Evolutionary conservation across 2,797 vertebrate genomes (phyloP).

Genomic region (Tiaroga cobitis): DNA sequence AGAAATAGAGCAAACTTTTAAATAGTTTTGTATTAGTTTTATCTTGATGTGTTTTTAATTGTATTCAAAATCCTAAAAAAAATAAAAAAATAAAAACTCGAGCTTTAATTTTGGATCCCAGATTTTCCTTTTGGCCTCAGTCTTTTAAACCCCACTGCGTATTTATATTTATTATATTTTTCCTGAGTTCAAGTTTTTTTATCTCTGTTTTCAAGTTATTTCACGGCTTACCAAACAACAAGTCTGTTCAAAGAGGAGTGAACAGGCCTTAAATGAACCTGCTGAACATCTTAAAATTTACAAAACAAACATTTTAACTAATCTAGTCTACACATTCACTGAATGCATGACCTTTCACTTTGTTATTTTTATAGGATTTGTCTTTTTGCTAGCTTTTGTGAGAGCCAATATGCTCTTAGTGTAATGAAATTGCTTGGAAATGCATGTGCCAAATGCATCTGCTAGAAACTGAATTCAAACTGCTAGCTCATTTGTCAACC

Average conservation of each 20-base stretch:
- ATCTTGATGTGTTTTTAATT: background rate
- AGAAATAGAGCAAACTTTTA: background rate
- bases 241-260: background rate
- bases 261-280: background rate
- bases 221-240: background rate
- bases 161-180: background rate
- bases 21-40: background rate
- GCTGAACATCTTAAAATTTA: background rate
- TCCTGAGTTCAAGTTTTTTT: background rate
- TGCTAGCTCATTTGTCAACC: slow-evolving; percentile 32
- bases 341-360: background rate
- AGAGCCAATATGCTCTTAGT: slow-evolving; percentile 19
- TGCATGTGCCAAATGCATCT: slow-evolving; percentile 49
- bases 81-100: no score
- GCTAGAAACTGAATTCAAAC: slow-evolving; percentile 35
- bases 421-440: slow-evolving; percentile 34
- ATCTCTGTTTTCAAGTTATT: background rate
- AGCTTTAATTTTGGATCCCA: background rate
- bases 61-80: background rate
- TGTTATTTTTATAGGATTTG: background rate
- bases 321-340: background rate
- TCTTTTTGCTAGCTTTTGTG: background rate
- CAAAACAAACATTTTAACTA: background rate
- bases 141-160: background rate
- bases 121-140: background rate